phyloP scores from a whole-genome alignment of 2,113 vertebrate species.

The Oenanthe oenanthe region DNA sequence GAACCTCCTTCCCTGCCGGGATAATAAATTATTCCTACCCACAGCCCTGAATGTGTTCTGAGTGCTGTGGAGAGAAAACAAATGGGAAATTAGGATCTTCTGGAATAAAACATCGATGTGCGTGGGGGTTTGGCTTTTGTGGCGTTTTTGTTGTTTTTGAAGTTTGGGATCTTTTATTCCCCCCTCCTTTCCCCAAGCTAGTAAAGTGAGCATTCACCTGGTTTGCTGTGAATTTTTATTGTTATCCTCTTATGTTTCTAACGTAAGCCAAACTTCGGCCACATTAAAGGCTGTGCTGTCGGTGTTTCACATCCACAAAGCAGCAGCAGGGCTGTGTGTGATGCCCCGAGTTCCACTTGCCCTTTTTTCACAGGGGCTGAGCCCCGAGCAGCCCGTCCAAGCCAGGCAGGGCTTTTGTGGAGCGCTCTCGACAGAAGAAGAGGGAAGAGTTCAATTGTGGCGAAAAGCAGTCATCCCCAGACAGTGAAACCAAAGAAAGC shows the following conservation, averaged over 20 bases:
- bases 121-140: not conserved
- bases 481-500: slow-evolving; percentile 39
- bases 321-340: accelerated
- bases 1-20: not conserved
- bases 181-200: not conserved
- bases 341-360: not conserved
- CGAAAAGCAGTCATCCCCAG: slow-evolving; percentile 15
- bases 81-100: not conserved
- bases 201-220: not conserved
- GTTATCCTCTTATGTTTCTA: not conserved
- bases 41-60: not conserved
- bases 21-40: accelerated
- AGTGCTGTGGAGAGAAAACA: not conserved
- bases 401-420: not conserved
- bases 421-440: not conserved
- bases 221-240: not conserved
- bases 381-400: not conserved
- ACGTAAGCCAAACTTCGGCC: not conserved
- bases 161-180: not conserved
- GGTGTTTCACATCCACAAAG: not conserved
- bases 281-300: not conserved
- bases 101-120: not conserved
- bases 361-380: not conserved
- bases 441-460: not conserved
- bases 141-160: not conserved